Conservation (phyloP, 1,140 invertebrate genomes). For the Drosophila lini region DNA sequence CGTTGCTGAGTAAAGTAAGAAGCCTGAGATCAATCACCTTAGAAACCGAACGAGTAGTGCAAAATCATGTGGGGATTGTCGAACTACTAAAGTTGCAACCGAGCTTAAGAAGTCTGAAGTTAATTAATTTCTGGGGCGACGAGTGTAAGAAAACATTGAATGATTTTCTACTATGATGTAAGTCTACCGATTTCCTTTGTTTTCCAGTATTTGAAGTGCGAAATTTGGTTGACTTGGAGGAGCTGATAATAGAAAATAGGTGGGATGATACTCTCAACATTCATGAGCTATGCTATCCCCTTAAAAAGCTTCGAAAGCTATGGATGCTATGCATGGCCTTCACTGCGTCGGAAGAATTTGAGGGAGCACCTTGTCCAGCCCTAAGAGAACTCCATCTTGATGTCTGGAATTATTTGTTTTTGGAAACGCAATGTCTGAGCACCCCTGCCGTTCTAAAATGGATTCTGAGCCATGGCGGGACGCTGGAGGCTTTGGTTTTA, state of each 20-base stretch:
- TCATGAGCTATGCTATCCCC: not conserved
- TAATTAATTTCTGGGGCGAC: rapidly evolving
- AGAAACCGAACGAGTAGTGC: no score
- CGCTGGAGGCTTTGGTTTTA: not conserved
- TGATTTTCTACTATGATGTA: not conserved
- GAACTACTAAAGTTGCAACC: not conserved
- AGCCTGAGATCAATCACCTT: not conserved
- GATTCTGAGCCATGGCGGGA: not conserved
- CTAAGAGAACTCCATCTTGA: not conserved
- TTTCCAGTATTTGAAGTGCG: not conserved
- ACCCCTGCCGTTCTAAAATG: not conserved
- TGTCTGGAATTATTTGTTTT: no score
- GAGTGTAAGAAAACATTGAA: not conserved
- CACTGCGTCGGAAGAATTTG: not conserved
- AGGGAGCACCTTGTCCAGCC: not conserved
- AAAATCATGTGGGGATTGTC: not conserved
- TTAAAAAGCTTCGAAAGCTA: not conserved
- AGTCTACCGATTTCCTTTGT: not conserved
- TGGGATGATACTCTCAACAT: not conserved
- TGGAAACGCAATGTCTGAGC: no score
- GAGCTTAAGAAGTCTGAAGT: not conserved
- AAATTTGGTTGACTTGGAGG: not conserved
- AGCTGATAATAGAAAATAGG: rapidly evolving
- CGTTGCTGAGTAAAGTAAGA: not conserved
- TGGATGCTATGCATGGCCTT: no score